A percentile compares a stretch with the other conserved stretches of the same genome.
phyloP scores from a whole-genome alignment of 2,888 invertebrate species.

The Drosophila mayaguana region DNA sequence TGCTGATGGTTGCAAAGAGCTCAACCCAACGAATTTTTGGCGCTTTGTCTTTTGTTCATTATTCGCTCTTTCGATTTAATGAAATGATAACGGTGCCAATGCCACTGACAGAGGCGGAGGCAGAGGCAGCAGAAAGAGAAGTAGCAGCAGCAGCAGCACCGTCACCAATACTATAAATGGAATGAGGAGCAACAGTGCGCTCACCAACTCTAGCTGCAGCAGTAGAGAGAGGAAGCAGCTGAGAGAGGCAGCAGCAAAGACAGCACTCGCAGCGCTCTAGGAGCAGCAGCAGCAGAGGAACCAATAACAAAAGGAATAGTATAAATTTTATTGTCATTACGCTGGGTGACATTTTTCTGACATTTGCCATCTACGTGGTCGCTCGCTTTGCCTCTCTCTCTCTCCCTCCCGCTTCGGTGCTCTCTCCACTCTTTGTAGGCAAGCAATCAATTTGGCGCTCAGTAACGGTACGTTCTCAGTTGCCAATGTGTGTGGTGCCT shows the following conservation, averaged over 20 bases:
- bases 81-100: constrained; percentile 68
- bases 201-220: constrained; percentile 1
- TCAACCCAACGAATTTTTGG: constrained; percentile 41
- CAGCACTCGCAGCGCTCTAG: background rate
- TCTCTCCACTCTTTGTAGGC: constrained; percentile 10
- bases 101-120: background rate
- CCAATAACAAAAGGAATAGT: constrained; percentile 34
- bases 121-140: constrained; percentile 6
- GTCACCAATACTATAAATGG: background rate
- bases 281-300: background rate
- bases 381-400: constrained; percentile 2
- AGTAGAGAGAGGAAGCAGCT: background rate
- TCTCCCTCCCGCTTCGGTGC: background rate
- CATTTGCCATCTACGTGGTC: constrained; percentile 33
- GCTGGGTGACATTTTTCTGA: constrained; percentile 48
- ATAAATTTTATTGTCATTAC: constrained; percentile 68
- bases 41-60: constrained; percentile 53
- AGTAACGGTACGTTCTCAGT: constrained; percentile 12
- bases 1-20: constrained; percentile 28
- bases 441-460: constrained; percentile 68
- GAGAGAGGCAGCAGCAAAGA: background rate
- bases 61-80: constrained; percentile 69
- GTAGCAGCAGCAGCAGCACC: background rate
- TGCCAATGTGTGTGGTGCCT: constrained; percentile 25
- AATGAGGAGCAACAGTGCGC: background rate